These are phyloP conservation scores for Halichoeres trimaculatus DNA, from an alignment of 2,113 vertebrate genomes.

Conservation along the genomic window DNA sequence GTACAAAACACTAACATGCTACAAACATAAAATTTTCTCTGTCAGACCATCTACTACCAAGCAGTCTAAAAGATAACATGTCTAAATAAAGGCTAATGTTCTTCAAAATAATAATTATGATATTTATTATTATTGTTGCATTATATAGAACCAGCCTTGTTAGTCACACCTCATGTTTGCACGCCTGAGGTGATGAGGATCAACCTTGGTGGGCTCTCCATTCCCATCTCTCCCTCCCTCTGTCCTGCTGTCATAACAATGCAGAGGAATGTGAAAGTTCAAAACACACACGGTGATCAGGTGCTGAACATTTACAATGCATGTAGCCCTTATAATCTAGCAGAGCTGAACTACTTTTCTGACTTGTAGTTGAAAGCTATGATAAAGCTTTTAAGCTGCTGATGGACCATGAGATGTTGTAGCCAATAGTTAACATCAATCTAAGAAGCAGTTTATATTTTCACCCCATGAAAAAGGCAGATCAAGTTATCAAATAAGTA, in stretches of 20 bases:
- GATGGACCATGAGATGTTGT: conserved; percentile 12
- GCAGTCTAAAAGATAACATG: no score
- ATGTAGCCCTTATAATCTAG: conserved; percentile 68
- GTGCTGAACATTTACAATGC: conserved; percentile 79
- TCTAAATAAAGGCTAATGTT: no score
- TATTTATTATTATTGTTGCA: no score
- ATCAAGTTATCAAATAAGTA: neutral
- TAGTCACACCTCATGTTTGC: conserved; percentile 83
- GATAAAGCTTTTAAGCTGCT: conserved; percentile 33
- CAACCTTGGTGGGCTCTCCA: conserved; percentile 82
- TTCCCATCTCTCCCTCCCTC: neutral
- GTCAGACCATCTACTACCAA: no score
- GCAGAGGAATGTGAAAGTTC: conserved; percentile 77
- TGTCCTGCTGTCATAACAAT: conserved; percentile 87
- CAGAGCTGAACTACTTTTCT: conserved; percentile 89
- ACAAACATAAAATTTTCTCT: no score
- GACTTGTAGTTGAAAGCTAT: conserved; percentile 58
- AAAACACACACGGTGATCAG: conserved; percentile 87
- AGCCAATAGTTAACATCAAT: neutral
- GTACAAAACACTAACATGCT: no score
- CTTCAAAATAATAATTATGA: no score
- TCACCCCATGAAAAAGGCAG: neutral
- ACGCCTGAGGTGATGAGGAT: conserved; percentile 82
- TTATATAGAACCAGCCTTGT: conserved; percentile 85
- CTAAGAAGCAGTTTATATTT: no score